phyloP scores from a whole-genome alignment of 2,113 vertebrate species.

The Pristiophorus japonicus region DNA sequence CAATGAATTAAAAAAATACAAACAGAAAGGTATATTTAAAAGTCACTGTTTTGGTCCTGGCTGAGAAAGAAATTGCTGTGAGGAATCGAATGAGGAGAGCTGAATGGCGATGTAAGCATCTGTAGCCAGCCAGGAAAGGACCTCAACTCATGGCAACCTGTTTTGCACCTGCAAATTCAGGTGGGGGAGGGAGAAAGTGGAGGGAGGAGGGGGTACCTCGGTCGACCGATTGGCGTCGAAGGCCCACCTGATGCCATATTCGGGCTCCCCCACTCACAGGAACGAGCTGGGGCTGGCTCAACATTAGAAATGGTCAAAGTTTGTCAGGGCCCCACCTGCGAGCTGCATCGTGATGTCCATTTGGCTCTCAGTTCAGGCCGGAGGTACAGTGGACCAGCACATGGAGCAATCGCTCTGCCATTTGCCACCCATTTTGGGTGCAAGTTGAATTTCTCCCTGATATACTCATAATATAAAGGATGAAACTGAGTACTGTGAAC shows the following conservation, averaged over 20 bases:
- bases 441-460: background rate
- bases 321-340: background rate
- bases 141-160: no score
- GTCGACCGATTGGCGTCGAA: background rate
- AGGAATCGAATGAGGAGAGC: background rate
- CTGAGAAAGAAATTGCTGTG: background rate
- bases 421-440: no score
- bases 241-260: background rate
- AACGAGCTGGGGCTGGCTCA: background rate
- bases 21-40: background rate
- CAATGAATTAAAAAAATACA: background rate
- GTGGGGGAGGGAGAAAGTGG: no score
- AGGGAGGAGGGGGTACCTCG: background rate
- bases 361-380: background rate
- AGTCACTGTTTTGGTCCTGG: background rate
- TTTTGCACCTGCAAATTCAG: no score
- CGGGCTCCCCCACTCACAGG: background rate
- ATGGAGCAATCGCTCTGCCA: no score
- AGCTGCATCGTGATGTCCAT: background rate
- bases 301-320: background rate
- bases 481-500: no score
- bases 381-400: background rate
- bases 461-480: no score
- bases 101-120: no score
- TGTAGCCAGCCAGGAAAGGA: no score